Conservation (phyloP, 2,113 vertebrate genomes). For the Ptilorrhoa leucosticta region DNA sequence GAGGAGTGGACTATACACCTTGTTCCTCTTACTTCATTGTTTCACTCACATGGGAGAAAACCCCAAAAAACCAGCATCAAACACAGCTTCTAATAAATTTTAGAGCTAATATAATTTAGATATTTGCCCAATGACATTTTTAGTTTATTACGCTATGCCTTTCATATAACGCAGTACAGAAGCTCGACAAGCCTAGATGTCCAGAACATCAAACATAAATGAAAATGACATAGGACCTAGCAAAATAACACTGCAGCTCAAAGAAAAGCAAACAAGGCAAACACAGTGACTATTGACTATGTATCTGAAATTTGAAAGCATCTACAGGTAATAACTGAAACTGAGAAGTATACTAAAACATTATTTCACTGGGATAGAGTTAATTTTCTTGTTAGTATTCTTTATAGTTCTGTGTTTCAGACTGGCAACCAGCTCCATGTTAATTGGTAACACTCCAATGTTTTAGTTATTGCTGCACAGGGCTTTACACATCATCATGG, state of each 20-base stretch:
- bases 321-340: neutral
- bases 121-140: neutral
- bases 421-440: neutral
- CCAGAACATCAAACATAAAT: neutral
- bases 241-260: neutral
- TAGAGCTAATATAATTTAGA: neutral
- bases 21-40: neutral
- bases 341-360: neutral
- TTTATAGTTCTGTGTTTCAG: neutral
- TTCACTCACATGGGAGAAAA: neutral
- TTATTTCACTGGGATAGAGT: neutral
- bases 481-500: neutral
- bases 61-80: neutral
- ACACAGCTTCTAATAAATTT: neutral
- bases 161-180: neutral
- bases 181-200: neutral
- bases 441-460: neutral
- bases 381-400: neutral
- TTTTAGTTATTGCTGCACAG: neutral
- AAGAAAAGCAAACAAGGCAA: neutral
- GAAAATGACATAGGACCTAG: neutral
- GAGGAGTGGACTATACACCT: neutral
- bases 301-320: neutral
- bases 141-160: neutral
- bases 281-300: accelerated